These are phyloP conservation scores for Mormyrus iriodes DNA, from an alignment of 2,113 vertebrate genomes.

Conservation along the genomic window DNA sequence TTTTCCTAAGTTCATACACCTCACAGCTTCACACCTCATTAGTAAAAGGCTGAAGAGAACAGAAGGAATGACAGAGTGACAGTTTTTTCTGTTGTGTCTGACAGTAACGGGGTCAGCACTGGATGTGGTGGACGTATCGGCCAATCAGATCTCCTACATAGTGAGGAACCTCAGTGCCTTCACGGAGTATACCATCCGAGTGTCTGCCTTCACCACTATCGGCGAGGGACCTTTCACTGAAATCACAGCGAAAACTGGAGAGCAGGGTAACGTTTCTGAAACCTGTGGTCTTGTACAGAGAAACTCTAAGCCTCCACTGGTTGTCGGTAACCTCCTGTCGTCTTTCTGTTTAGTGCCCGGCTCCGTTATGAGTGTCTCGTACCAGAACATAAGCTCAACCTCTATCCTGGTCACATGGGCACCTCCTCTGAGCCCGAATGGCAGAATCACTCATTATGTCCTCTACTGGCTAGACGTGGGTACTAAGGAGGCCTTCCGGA, in stretches of 20 bases:
- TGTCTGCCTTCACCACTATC: slow-evolving; percentile 81
- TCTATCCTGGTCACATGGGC: slow-evolving; percentile 81
- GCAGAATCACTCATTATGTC: slow-evolving; percentile 84
- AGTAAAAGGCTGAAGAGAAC: background rate
- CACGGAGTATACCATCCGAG: slow-evolving; percentile 80
- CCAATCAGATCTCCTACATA: slow-evolving; percentile 72
- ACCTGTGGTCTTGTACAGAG: background rate
- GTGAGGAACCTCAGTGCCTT: slow-evolving; percentile 77
- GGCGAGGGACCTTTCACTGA: slow-evolving; percentile 79
- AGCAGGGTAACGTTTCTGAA: slow-evolving; percentile 69
- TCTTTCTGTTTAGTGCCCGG: slow-evolving; percentile 73
- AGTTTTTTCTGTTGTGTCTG: slow-evolving; percentile 13
- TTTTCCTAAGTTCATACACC: background rate
- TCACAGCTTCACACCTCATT: background rate
- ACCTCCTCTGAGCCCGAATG: slow-evolving; percentile 81
- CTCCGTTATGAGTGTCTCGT: slow-evolving; percentile 77
- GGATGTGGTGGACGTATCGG: background rate
- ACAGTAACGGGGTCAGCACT: slow-evolving; percentile 47
- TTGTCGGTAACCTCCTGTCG: background rate
- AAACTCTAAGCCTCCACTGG: background rate
- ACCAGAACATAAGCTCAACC: slow-evolving; percentile 89
- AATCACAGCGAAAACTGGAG: slow-evolving; percentile 69
- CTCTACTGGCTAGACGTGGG: slow-evolving; percentile 75
- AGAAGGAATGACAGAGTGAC: background rate
- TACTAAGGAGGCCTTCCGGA: slow-evolving; percentile 59